These are phyloP conservation scores for Saturnia japonica DNA, from an alignment of 2,888 invertebrate species.

Conservation along the genomic window DNA sequence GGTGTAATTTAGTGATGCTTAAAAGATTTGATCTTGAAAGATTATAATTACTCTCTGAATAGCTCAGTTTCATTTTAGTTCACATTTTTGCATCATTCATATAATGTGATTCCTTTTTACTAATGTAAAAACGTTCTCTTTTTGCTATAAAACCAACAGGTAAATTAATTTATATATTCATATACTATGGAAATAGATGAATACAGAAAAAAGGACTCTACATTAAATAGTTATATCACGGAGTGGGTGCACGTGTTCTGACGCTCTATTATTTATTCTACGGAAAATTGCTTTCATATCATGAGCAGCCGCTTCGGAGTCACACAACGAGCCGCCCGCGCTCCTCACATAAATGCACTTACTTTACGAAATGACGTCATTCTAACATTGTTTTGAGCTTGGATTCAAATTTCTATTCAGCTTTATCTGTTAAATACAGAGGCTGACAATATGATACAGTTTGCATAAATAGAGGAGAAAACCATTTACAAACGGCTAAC, in stretches of 20 bases:
- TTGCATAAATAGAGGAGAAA: constrained; percentile 23
- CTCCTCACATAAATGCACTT: constrained; percentile 67
- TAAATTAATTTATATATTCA: background rate
- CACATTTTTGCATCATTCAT: background rate
- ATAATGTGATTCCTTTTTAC: background rate
- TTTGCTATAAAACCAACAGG: background rate
- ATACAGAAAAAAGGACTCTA: constrained; percentile 24
- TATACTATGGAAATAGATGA: background rate
- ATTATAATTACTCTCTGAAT: background rate
- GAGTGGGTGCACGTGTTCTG: constrained; percentile 45
- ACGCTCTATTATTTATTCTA: constrained; percentile 69
- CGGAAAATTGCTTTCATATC: constrained; percentile 76
- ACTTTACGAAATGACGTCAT: constrained; percentile 72
- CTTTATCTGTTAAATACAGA: constrained; percentile 42
- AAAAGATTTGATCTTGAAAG: background rate
- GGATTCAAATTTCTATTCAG: constrained; percentile 58
- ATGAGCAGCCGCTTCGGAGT: constrained; percentile 64
- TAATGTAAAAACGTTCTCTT: background rate
- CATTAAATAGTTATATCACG: constrained; percentile 43
- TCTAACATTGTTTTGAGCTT: constrained; percentile 63
- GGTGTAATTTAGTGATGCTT: background rate
- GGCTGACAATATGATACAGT: constrained; percentile 46
- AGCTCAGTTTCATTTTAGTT: background rate
- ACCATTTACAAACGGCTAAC: background rate
- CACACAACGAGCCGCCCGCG: constrained; percentile 63